Evolutionary conservation across 2,888 invertebrate genomes (phyloP).

Genomic region (Oithona nana): DNA sequence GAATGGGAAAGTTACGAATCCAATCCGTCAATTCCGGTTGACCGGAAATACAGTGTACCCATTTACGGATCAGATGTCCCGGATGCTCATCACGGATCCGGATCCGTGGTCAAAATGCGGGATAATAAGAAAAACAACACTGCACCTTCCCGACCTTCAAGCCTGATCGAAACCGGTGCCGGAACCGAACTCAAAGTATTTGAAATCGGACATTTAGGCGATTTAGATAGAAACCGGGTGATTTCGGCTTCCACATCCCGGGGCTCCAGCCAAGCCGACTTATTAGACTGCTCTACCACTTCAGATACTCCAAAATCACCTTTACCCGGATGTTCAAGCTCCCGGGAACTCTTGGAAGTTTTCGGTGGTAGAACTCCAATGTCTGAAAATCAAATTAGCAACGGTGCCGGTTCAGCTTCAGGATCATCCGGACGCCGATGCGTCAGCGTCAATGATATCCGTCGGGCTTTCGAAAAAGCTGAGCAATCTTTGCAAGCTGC

Average conservation of each 20-base stretch:
- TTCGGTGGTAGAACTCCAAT: constrained; percentile 14
- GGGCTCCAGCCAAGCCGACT: constrained; percentile 17
- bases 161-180: constrained; percentile 20
- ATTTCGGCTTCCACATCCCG: neutral
- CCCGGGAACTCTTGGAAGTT: constrained; percentile 20
- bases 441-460: constrained; percentile 37
- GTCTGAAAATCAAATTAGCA: neutral
- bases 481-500: constrained; percentile 23
- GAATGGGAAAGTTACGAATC: constrained; percentile 1
- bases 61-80: constrained; percentile 18
- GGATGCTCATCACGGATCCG: constrained; percentile 7
- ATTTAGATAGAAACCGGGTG: neutral
- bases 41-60: constrained; percentile 20
- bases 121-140: constrained; percentile 18
- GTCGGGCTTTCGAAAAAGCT: constrained; percentile 37
- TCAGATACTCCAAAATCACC: constrained; percentile 14
- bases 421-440: constrained; percentile 21
- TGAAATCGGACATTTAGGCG: constrained; percentile 17
- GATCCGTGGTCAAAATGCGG: constrained; percentile 19
- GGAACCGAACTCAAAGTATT: constrained; percentile 17
- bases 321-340: constrained; percentile 19
- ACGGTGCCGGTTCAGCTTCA: neutral
- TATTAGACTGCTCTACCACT: constrained; percentile 17
- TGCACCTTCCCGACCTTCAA: constrained; percentile 20
- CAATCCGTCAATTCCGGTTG: constrained; percentile 12